phyloP scores from a whole-genome alignment of 2,113 vertebrate species.

The Danionella cerebrum region DNA sequence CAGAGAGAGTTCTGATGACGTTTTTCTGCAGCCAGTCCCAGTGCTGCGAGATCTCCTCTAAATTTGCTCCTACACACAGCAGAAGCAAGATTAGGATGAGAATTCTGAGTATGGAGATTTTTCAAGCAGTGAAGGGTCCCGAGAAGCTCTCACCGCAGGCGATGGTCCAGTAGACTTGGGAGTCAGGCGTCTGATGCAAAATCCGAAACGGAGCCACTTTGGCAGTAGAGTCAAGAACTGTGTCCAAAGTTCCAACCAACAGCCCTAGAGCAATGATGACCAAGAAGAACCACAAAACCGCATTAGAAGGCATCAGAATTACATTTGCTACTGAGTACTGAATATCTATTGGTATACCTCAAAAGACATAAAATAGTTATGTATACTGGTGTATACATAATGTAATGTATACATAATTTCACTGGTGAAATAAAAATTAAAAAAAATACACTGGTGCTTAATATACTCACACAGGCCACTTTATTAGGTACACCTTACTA shows the following conservation, averaged over 20 bases:
- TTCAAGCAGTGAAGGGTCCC: no score
- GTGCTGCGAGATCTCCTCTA: slow-evolving; percentile 88
- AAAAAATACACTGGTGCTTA: no score
- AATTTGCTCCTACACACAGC: slow-evolving; percentile 71
- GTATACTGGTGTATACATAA: no score
- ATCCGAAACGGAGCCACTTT: slow-evolving; percentile 96
- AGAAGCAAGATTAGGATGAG: not conserved
- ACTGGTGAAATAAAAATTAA: no score
- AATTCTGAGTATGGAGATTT: no score
- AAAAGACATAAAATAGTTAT: no score
- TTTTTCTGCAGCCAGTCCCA: slow-evolving; percentile 96
- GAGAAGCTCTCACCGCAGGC: slow-evolving; percentile 88
- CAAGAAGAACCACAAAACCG: not conserved
- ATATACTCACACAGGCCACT: no score
- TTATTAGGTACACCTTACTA: no score
- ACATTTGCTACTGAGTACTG: no score
- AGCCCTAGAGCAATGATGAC: slow-evolving; percentile 66
- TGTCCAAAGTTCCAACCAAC: slow-evolving; percentile 89
- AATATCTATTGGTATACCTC: no score
- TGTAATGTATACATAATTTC: no score
- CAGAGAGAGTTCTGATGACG: slow-evolving; percentile 89
- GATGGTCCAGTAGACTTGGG: slow-evolving; percentile 91
- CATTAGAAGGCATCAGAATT: no score
- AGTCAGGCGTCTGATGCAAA: slow-evolving; percentile 92
- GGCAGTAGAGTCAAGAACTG: slow-evolving; percentile 90